Conservation (phyloP, 2,797 vertebrate genomes). For the Eulemur coronatus region DNA sequence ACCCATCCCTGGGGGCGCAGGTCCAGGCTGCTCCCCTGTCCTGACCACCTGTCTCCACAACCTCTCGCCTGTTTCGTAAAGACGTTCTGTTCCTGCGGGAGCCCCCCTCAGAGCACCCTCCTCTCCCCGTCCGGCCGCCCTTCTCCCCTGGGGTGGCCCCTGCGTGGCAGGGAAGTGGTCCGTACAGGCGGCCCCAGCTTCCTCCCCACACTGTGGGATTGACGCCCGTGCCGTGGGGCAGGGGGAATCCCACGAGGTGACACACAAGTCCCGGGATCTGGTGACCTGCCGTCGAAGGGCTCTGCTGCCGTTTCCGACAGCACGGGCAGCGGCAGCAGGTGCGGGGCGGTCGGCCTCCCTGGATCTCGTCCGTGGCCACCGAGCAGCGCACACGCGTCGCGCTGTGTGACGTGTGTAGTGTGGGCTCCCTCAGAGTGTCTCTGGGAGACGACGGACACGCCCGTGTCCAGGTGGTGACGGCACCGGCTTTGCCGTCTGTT, state of each 20-base stretch:
- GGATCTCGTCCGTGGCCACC: neutral
- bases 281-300: neutral
- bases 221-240: neutral
- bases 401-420: fast-evolving
- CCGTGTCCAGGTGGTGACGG: neutral
- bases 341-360: neutral
- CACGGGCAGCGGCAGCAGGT: neutral
- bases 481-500: neutral
- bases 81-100: neutral
- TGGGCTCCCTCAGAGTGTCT: neutral
- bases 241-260: no score
- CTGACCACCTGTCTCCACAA: neutral
- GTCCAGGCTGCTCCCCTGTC: neutral
- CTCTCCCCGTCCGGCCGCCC: neutral
- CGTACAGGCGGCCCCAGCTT: neutral
- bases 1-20: fast-evolving
- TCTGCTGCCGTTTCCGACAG: neutral
- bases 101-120: neutral
- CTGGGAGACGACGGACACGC: neutral
- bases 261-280: neutral
- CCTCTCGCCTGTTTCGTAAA: neutral
- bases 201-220: neutral
- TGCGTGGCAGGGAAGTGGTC: neutral
- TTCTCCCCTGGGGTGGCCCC: neutral
- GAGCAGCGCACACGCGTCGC: fast-evolving